Evolutionary conservation across 2,113 vertebrate species (phyloP), one percentile per base, ranked within the genome.

Genomic region (Vombatus ursinus): DNA sequence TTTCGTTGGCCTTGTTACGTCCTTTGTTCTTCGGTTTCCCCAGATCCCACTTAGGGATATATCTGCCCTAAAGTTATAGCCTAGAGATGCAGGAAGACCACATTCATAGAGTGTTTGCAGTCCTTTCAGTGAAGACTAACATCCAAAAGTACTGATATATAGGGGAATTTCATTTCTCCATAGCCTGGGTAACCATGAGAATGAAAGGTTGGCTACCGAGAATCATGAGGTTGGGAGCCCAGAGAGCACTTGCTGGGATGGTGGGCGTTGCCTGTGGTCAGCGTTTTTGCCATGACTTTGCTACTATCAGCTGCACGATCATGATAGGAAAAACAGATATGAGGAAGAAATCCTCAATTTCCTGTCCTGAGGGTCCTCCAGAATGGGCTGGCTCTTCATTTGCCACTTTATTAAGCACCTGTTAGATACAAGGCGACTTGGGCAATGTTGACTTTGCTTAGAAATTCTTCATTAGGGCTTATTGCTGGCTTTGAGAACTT

Each of bases 1-100:
- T 1, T 47, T 14, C 50, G 52, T n/a, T 0, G 8, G 84, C 3
- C 6, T 0, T 50, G 1, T 0, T 28, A 37, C 19, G 0, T 47
- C 3, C 2, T 25, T 2, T 3, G 28, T n/a, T 91, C 11, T 4
- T 14, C 37, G 1, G 7, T 26, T 48, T 61, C 9, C 54, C 54
- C 26, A 31, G 54, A 12, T 10, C 28, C 26, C 54, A 31, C 25
- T 61, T 28, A 31, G 54, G 26, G 26, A 8, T 54, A 3, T 31
- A 31, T 9, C 61, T n/a, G 31, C 61, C 61, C 61, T 37, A 68
- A 68, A 31, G 57, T 9, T 7, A 31, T 11, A 31, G 61, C 12
- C 31, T 68, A 37, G 61, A 68, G 61, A 68, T 37, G 31, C 31
- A 37, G 61, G 31, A 61, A 68, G 57, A 68, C 12, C 57, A 3